Percentiles rank a stretch among this genome's conserved stretches.
Conservation (phyloP, 2,113 vertebrate genomes). For the Apistogramma diplotaenia region DNA sequence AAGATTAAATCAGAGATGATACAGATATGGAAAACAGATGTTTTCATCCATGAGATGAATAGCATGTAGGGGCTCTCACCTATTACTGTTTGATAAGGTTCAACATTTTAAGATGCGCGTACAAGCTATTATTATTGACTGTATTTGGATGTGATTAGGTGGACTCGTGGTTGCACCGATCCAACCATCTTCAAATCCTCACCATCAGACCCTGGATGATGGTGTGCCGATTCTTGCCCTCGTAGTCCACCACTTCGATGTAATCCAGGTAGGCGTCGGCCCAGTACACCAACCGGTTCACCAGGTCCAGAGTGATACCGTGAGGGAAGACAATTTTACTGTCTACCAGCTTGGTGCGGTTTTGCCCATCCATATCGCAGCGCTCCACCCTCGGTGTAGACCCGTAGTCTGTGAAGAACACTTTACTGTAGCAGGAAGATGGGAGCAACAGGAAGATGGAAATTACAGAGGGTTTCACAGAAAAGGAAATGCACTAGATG, state of each 20-base stretch:
- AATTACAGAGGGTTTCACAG: background rate
- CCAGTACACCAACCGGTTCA: constrained; percentile 96
- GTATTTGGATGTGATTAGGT: background rate
- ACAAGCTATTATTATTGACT: background rate
- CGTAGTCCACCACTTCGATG: constrained; percentile 96
- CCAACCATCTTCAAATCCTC: constrained; percentile 56
- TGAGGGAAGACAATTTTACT: constrained; percentile 97
- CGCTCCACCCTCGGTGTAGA: constrained; percentile 96
- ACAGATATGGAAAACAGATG: constrained; percentile 32
- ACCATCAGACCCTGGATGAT: constrained; percentile 96
- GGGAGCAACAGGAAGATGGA: background rate
- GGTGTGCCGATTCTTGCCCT: constrained; percentile 95
- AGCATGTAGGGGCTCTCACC: background rate
- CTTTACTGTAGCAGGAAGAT: constrained; percentile 78
- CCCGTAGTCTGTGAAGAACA: constrained; percentile 97
- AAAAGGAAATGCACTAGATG: background rate
- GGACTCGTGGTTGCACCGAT: background rate
- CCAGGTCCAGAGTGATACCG: constrained; percentile 92
- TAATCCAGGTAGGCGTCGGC: constrained; percentile 97
- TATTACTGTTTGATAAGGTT: background rate
- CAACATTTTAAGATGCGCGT: background rate
- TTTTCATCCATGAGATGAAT: background rate
- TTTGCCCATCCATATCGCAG: constrained; percentile 97
- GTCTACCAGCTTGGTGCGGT: constrained; percentile 95
- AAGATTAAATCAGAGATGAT: constrained; percentile 32